These are phyloP conservation scores for Blastobasis lacticolella DNA, from an alignment of 2,888 invertebrate genomes.

Conservation along the genomic window DNA sequence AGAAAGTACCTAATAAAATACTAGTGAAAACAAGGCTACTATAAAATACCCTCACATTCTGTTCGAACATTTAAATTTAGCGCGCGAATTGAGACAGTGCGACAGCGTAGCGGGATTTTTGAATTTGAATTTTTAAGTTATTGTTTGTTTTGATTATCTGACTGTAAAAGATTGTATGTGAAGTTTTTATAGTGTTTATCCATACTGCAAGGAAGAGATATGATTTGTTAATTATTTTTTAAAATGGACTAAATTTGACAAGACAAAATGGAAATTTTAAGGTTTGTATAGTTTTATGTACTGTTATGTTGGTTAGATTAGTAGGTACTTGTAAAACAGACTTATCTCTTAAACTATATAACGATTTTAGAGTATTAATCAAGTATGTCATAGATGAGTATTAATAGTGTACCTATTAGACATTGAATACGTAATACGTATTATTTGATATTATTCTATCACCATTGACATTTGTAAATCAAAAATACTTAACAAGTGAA, in stretches of 20 bases:
- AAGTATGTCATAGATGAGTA: too few relatives aligned
- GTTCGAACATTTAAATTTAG: not conserved
- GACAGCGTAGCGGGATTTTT: not conserved
- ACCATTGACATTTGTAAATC: too few relatives aligned
- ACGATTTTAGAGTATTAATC: too few relatives aligned
- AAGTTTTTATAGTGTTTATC: not conserved
- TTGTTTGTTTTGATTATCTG: not conserved
- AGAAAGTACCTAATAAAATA: not conserved
- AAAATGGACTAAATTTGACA: not conserved
- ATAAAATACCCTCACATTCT: not conserved
- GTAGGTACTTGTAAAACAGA: not conserved
- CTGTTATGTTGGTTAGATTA: not conserved
- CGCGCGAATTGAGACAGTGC: not conserved
- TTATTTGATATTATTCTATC: too few relatives aligned
- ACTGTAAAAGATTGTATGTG: not conserved
- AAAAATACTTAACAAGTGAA: too few relatives aligned
- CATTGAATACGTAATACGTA: too few relatives aligned
- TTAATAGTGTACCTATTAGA: too few relatives aligned
- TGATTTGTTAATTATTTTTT: not conserved
- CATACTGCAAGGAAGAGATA: too few relatives aligned
- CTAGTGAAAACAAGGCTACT: not conserved
- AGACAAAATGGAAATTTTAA: constrained; percentile 24
- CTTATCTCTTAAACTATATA: not conserved
- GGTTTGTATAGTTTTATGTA: constrained; percentile 18
- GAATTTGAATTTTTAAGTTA: not conserved